Percentiles rank a stretch among this genome's conserved stretches.
These are phyloP conservation scores for Eristalinus sepulchralis DNA, from an alignment of 2,888 invertebrate genomes.

Conservation along the genomic window DNA sequence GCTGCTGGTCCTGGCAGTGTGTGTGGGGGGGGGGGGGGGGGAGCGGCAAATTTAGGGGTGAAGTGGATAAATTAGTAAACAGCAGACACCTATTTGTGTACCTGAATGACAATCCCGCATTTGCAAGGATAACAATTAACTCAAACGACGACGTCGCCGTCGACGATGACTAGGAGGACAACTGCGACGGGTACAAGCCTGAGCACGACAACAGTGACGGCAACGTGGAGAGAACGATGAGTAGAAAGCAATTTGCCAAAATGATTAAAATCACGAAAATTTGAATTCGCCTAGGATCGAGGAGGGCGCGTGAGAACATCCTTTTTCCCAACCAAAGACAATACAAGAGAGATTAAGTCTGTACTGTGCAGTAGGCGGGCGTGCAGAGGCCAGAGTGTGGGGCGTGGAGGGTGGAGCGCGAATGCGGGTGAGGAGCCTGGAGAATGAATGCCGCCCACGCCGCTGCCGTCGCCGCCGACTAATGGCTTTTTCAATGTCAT, in stretches of 20 bases:
- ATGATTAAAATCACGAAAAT: conserved; percentile 70
- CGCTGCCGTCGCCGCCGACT: conserved; percentile 30
- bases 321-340: conserved; percentile 38
- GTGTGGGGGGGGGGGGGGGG: not conserved
- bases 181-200: not conserved
- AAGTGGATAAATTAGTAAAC: conserved; percentile 68
- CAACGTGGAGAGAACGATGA: conserved; percentile 36
- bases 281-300: conserved; percentile 53
- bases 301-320: conserved; percentile 32
- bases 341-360: conserved; percentile 40
- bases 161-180: conserved; percentile 6
- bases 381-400: not conserved
- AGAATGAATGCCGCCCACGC: conserved; percentile 45
- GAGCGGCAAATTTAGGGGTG: not conserved
- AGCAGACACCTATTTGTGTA: conserved; percentile 67
- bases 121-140: conserved; percentile 70
- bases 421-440: conserved; percentile 11
- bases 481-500: conserved; percentile 70
- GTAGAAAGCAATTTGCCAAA: conserved; percentile 71
- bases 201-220: not conserved
- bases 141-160: conserved; percentile 44
- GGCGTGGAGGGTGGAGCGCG: conserved; percentile 3
- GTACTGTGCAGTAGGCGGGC: no score
- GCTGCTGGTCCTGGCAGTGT: not conserved
- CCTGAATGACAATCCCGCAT: conserved; percentile 69